Evolutionary conservation across 2,113 vertebrate genomes (phyloP).

Genomic region (Mormyrus lacerda): DNA sequence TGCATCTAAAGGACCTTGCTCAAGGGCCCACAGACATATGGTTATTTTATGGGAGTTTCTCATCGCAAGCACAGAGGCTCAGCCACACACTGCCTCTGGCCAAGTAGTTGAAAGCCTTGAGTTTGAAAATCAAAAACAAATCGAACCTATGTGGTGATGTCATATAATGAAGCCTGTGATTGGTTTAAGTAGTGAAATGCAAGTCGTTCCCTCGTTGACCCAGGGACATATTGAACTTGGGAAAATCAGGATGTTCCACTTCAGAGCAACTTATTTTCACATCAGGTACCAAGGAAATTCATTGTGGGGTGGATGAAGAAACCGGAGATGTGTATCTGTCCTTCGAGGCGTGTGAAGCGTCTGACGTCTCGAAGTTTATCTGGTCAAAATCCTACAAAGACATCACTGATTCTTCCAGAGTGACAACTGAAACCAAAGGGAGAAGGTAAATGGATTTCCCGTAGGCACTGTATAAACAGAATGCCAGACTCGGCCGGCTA

Average conservation of each 20-base stretch:
- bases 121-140: background rate
- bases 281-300: constrained; percentile 80
- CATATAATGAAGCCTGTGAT: background rate
- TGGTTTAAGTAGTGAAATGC: background rate
- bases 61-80: background rate
- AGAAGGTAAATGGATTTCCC: constrained; percentile 58
- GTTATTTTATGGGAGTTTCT: background rate
- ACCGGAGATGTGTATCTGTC: constrained; percentile 82
- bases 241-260: background rate
- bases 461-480: background rate
- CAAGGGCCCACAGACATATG: background rate
- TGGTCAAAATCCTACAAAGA: constrained; percentile 91
- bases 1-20: background rate
- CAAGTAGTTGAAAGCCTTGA: background rate
- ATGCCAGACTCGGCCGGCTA: background rate
- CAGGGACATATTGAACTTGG: background rate
- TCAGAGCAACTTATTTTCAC: background rate
- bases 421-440: constrained; percentile 59
- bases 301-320: constrained; percentile 78
- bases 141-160: background rate
- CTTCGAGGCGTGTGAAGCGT: constrained; percentile 80
- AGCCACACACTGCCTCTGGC: background rate
- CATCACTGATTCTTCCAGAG: constrained; percentile 62
- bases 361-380: constrained; percentile 74
- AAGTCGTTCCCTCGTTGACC: background rate